Conservation (phyloP, 2,113 vertebrate genomes). For the Corythornis cristatus region DNA sequence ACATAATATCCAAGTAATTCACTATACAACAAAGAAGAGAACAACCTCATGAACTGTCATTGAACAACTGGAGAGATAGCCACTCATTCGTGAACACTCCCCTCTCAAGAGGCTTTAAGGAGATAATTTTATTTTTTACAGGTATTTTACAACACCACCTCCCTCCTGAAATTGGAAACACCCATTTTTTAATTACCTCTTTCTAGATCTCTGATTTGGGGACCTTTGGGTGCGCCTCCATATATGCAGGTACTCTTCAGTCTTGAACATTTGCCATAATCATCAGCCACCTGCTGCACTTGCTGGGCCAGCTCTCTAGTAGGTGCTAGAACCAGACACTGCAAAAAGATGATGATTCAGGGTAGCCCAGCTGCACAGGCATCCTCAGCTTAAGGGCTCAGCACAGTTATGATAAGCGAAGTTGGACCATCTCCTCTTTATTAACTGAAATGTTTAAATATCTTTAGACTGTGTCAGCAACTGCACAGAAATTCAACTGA, state of each 20-base stretch:
- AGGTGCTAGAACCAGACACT: conserved; percentile 95
- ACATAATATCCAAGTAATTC: too few relatives aligned
- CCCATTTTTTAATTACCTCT: conserved; percentile 74
- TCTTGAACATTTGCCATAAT: conserved; percentile 96
- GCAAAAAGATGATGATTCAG: conserved; percentile 8
- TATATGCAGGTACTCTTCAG: conserved; percentile 98
- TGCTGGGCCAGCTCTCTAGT: conserved; percentile 98
- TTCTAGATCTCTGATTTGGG: conserved; percentile 95
- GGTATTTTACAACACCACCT: too few relatives aligned
- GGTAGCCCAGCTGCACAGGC: not conserved
- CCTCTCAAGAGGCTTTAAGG: too few relatives aligned
- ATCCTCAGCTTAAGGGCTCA: not conserved
- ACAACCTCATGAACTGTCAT: too few relatives aligned
- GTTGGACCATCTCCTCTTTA: not conserved
- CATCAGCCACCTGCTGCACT: conserved; percentile 94
- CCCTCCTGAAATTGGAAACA: too few relatives aligned
- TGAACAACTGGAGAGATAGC: too few relatives aligned
- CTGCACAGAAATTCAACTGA: not conserved
- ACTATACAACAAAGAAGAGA: too few relatives aligned
- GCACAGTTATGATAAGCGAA: not conserved
- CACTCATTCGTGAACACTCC: too few relatives aligned
- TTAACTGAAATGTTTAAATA: not conserved
- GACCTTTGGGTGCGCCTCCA: conserved; percentile 97
- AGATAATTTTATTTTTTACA: too few relatives aligned
- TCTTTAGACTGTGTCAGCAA: not conserved